Conservation (phyloP, 2,797 vertebrate genomes). For the Neostethus bicornis region DNA sequence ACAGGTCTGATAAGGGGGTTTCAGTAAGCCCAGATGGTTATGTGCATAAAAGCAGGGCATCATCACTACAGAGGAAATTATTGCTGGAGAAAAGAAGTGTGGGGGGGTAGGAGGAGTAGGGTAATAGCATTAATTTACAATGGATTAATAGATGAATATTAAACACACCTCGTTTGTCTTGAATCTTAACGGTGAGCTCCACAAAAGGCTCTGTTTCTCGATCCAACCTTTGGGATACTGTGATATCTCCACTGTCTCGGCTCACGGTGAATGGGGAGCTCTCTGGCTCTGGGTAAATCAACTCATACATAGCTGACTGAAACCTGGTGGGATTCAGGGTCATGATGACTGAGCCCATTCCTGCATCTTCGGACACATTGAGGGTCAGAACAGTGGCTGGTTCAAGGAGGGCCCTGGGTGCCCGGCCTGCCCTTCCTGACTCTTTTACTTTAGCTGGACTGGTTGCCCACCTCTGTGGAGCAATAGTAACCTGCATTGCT, state of each 20-base stretch:
- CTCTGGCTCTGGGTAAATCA: slow-evolving; percentile 79
- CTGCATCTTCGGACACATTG: slow-evolving; percentile 83
- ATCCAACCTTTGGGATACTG: slow-evolving; percentile 80
- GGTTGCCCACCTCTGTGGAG: slow-evolving; percentile 72
- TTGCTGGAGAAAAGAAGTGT: slow-evolving; percentile 3
- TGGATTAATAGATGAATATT: slow-evolving; percentile 37
- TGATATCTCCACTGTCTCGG: slow-evolving; percentile 83
- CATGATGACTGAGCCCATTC: slow-evolving; percentile 80
- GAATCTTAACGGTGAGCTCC: slow-evolving; percentile 83
- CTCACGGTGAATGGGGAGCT: slow-evolving; percentile 81
- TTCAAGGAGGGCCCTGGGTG: slow-evolving; percentile 67
- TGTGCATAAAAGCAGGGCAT: slow-evolving; percentile 57
- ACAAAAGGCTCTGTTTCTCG: slow-evolving; percentile 80
- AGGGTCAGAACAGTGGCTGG: slow-evolving; percentile 66
- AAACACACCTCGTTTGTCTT: slow-evolving; percentile 83
- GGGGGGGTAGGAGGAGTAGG: too few species aligned
- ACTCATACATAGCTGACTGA: slow-evolving; percentile 78
- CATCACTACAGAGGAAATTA: slow-evolving; percentile 49
- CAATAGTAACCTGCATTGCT: slow-evolving; percentile 77
- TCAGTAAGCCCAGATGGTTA: slow-evolving; percentile 64
- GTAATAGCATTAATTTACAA: slow-evolving; percentile 31
- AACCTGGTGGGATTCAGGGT: slow-evolving; percentile 78
- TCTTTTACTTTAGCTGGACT: slow-evolving; percentile 23
- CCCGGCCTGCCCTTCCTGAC: slow-evolving; percentile 45
- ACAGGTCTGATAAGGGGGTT: slow-evolving; percentile 36